A percentile compares a stretch with the other conserved stretches of the same genome.
Evolutionary conservation across 53 echinoderm and acorn worm species (phyloP).

Genomic region (Luidia sarsii): DNA sequence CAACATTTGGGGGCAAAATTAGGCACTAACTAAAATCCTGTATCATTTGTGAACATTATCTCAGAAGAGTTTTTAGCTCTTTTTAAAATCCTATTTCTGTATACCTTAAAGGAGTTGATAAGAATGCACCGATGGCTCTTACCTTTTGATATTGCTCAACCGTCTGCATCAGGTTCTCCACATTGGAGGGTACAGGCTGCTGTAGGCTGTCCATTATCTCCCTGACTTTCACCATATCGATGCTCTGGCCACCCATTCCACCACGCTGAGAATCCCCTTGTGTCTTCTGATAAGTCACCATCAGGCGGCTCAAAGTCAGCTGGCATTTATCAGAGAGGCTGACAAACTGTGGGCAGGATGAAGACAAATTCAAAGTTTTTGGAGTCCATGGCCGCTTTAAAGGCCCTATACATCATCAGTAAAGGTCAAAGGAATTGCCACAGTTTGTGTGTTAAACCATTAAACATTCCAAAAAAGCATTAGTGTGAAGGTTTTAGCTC

Average conservation of each 20-base stretch:
- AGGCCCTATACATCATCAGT: too few relatives aligned
- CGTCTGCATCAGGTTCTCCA: conserved; percentile 82
- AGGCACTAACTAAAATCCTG: too few relatives aligned
- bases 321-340: conserved; percentile 72
- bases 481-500: too few relatives aligned
- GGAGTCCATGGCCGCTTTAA: not conserved
- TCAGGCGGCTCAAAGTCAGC: conserved; percentile 57
- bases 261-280: not conserved
- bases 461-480: too few relatives aligned
- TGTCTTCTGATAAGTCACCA: conserved; percentile 31
- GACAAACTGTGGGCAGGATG: conserved; percentile 65
- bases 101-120: too few relatives aligned
- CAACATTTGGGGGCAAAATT: too few relatives aligned
- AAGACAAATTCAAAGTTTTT: not conserved
- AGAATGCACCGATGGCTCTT: too few relatives aligned
- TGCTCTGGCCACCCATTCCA: conserved; percentile 29
- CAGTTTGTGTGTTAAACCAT: too few relatives aligned
- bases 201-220: conserved; percentile 65
- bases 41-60: too few relatives aligned
- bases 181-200: conserved; percentile 69
- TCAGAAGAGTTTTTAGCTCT: too few relatives aligned
- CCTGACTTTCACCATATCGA: conserved; percentile 84
- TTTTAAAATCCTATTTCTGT: too few relatives aligned
- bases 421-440: too few relatives aligned
- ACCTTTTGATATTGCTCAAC: conserved; percentile 93